A percentile compares a stretch with the other conserved stretches of the same genome.
Conservation (phyloP, 2,797 vertebrate genomes). For the Arnoldichthys spilopterus region DNA sequence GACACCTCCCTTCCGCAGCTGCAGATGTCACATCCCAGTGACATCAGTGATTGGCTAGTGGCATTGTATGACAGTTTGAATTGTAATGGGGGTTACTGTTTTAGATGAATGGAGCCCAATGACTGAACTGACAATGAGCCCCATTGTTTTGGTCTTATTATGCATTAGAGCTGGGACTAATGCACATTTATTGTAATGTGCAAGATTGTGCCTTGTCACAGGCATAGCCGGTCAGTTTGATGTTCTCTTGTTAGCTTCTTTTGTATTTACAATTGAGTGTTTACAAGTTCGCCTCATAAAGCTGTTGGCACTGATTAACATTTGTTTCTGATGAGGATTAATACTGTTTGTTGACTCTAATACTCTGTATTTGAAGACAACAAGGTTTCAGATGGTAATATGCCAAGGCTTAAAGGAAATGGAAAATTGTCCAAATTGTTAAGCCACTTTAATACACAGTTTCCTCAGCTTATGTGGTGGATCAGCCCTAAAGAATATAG, state of each 20-base stretch:
- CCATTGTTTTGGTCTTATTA: constrained; percentile 71
- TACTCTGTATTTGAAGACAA: background rate
- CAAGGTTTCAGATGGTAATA: background rate
- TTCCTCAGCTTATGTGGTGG: background rate
- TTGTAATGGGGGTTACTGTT: constrained; percentile 65
- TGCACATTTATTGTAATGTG: constrained; percentile 75
- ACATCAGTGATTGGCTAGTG: constrained; percentile 68
- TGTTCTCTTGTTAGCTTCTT: constrained; percentile 29
- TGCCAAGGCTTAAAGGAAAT: background rate
- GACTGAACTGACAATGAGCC: constrained; percentile 73
- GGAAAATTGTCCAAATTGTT: background rate
- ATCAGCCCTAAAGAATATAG: background rate
- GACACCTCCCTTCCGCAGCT: constrained; percentile 44
- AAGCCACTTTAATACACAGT: background rate
- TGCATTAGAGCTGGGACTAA: constrained; percentile 63
- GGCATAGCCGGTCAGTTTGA: constrained; percentile 61
- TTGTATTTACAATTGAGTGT: background rate
- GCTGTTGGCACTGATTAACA: constrained; percentile 21
- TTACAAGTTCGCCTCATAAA: background rate
- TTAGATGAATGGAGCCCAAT: constrained; percentile 69
- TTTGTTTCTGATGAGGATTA: background rate
- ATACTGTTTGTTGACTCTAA: background rate
- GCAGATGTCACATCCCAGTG: constrained; percentile 19
- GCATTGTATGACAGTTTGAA: constrained; percentile 53
- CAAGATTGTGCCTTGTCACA: constrained; percentile 63